These are phyloP conservation scores for Drosophila falleni DNA, from an alignment of 2,888 invertebrate genomes.

Conservation along the genomic window DNA sequence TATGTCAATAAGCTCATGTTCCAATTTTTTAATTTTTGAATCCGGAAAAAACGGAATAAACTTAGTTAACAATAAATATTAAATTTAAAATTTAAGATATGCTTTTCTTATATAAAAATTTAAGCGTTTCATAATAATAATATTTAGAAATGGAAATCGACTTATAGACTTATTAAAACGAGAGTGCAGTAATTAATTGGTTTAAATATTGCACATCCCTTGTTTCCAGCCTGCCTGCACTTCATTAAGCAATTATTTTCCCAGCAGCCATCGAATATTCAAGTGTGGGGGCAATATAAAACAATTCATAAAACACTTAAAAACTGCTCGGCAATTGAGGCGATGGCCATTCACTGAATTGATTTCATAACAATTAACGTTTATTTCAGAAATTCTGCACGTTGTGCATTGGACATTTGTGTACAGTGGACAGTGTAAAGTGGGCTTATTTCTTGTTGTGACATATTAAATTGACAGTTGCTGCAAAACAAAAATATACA, in stretches of 20 bases:
- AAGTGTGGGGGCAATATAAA: constrained; percentile 38
- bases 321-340: constrained; percentile 38
- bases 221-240: not conserved
- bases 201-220: not conserved
- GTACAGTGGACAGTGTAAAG: constrained; percentile 5
- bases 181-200: not conserved
- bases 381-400: constrained; percentile 40
- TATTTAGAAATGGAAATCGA: too few species aligned
- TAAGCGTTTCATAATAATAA: too few species aligned
- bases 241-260: constrained; percentile 46
- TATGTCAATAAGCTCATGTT: too few species aligned
- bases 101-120: too few species aligned
- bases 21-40: too few species aligned
- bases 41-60: too few species aligned
- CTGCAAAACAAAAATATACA: constrained; percentile 21
- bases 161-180: not conserved
- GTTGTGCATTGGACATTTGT: constrained; percentile 28
- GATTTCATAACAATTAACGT: constrained; percentile 65
- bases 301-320: constrained; percentile 46
- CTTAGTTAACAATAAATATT: too few species aligned
- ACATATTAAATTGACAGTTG: constrained; percentile 63
- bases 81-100: too few species aligned
- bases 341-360: constrained; percentile 43
- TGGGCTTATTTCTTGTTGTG: constrained; percentile 53
- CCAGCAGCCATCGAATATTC: constrained; percentile 16